A percentile compares a stretch with the other conserved stretches of the same genome.
Conservation (phyloP, 2,888 invertebrate species). For the Teleiodes luculella region DNA sequence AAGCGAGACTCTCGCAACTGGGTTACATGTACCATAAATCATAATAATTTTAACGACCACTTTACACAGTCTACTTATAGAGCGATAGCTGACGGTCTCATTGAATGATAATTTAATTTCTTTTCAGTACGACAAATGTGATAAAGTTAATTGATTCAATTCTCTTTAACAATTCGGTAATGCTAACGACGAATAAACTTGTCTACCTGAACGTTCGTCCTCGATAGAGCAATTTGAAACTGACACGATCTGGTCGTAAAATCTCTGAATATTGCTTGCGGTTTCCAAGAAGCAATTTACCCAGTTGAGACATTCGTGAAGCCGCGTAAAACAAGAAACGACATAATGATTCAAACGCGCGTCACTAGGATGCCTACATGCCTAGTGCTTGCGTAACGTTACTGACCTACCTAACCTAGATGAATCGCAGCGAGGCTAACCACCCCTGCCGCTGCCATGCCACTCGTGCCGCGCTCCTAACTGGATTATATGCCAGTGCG, state of each 20-base stretch:
- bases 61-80: conserved; percentile 31
- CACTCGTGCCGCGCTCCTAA: conserved; percentile 36
- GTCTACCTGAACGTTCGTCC: background rate
- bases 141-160: background rate
- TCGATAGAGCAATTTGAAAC: background rate
- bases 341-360: conserved; percentile 32
- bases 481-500: conserved; percentile 49
- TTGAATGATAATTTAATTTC: conserved; percentile 18
- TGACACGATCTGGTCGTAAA: conserved; percentile 1
- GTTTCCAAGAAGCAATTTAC: conserved; percentile 16
- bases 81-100: conserved; percentile 15
- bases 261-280: background rate
- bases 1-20: conserved; percentile 44
- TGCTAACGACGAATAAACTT: no score
- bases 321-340: conserved; percentile 10
- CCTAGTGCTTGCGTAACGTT: conserved; percentile 38
- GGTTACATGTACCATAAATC: conserved; percentile 63
- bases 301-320: conserved; percentile 15
- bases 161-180: no score
- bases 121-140: background rate
- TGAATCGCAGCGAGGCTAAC: conserved; percentile 50
- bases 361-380: conserved; percentile 43
- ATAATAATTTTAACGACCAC: conserved; percentile 55
- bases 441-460: conserved; percentile 38
- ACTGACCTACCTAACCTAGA: conserved; percentile 58